Conservation (phyloP, 2,888 invertebrate genomes). For the Aleiodes leptofemur region DNA sequence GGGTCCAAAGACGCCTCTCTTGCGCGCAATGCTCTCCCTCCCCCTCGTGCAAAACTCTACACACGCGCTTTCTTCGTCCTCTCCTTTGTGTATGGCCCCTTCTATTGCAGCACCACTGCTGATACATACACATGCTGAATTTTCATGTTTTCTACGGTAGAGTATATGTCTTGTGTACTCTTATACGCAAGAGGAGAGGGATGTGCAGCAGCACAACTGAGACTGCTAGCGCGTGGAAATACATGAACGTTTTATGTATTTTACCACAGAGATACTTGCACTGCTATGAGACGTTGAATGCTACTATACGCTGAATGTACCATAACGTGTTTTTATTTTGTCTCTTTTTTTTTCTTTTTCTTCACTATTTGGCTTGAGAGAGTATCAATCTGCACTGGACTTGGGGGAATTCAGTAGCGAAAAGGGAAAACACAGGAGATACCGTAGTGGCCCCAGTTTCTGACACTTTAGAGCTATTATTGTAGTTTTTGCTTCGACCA, state of each 20-base stretch:
- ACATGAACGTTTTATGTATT: conserved; percentile 47
- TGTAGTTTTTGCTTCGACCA: no score
- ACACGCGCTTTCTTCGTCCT: conserved; percentile 48
- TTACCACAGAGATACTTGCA: conserved; percentile 37
- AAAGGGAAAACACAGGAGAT: no score
- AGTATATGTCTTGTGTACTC: background rate
- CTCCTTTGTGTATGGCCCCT: background rate
- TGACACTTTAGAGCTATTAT: no score
- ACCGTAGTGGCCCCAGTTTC: no score
- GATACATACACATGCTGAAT: background rate
- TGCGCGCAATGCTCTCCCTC: conserved; percentile 50
- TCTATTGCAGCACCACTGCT: background rate
- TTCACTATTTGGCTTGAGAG: no score
- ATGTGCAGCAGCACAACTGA: background rate
- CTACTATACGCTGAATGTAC: conserved; percentile 34
- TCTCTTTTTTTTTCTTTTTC: background rate
- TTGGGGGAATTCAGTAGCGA: no score
- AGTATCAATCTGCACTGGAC: no score
- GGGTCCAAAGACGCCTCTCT: conserved; percentile 58
- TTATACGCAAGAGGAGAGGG: conserved; percentile 16
- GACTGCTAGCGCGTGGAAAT: conserved; percentile 44
- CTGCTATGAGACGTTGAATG: conserved; percentile 36
- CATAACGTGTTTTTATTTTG: background rate
- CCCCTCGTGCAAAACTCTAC: conserved; percentile 34
- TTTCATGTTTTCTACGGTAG: background rate